Conservation (phyloP, 2,888 invertebrate genomes). For the Lepas anatifera region DNA sequence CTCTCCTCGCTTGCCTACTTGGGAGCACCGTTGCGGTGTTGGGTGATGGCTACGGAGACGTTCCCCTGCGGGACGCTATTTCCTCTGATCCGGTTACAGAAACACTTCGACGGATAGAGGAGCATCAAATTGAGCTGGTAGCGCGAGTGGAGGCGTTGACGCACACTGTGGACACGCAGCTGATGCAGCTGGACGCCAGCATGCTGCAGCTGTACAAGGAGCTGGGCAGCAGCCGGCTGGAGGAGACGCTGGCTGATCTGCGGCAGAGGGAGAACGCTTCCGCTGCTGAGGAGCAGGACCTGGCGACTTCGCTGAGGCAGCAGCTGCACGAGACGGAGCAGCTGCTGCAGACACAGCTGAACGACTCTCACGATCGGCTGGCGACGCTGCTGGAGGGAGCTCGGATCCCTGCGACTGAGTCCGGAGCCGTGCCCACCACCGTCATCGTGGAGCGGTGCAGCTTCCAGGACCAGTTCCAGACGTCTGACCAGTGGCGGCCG, state of each 20-base stretch:
- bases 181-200: background rate
- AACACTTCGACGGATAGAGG: background rate
- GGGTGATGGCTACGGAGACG: too few relatives aligned
- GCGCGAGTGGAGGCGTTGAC: background rate
- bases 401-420: background rate
- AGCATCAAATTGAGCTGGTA: background rate
- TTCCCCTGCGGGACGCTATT: too few relatives aligned
- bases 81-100: too few relatives aligned
- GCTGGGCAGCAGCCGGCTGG: background rate
- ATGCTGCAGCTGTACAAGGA: constrained; percentile 1
- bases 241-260: background rate
- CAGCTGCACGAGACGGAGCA: background rate
- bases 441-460: constrained; percentile 1
- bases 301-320: background rate
- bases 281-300: background rate
- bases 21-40: too few relatives aligned
- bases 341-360: background rate
- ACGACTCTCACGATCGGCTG: background rate
- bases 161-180: background rate
- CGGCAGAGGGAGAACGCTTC: background rate
- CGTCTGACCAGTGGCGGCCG: background rate
- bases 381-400: background rate
- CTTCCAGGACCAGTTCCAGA: background rate
- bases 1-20: too few relatives aligned
- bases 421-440: background rate